Evolutionary conservation across 2,797 vertebrate species (phyloP).

Genomic region (Eidolon dupreanum): DNA sequence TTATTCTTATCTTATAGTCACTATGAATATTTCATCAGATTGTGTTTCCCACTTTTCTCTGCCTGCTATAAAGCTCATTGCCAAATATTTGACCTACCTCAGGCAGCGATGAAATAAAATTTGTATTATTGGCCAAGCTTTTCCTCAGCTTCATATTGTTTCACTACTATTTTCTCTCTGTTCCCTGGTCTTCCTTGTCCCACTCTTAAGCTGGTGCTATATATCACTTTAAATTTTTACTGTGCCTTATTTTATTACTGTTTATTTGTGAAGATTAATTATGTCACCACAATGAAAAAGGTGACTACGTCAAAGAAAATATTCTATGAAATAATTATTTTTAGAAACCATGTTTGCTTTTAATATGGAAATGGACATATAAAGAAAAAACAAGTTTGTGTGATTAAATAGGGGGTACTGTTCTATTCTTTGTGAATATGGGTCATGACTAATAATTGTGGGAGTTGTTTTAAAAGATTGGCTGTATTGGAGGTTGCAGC

Average conservation of each 20-base stretch:
- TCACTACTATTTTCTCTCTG: not conserved
- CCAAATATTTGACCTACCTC: not conserved
- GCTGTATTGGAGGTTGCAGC: not conserved
- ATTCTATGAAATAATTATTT: not conserved
- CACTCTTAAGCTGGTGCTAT: not conserved
- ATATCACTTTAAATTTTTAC: not conserved
- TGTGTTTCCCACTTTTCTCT: not conserved
- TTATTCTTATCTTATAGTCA: not conserved
- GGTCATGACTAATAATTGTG: not conserved
- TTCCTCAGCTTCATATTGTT: not conserved
- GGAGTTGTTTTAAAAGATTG: not conserved
- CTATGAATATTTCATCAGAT: not conserved
- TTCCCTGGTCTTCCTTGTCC: not conserved
- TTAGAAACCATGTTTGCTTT: not conserved
- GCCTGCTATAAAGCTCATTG: not conserved
- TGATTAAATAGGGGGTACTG: not conserved
- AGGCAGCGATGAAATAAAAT: not conserved
- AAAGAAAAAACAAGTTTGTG: not conserved
- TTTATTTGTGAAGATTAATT: not conserved
- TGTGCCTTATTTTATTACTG: not conserved
- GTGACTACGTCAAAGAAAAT: not conserved
- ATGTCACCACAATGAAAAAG: not conserved
- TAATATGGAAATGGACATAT: not conserved
- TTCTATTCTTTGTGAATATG: not conserved
- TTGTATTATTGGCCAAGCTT: not conserved